Conservation (phyloP, 2,888 invertebrate species). For the Aphelenchoides bicaudatus region DNA sequence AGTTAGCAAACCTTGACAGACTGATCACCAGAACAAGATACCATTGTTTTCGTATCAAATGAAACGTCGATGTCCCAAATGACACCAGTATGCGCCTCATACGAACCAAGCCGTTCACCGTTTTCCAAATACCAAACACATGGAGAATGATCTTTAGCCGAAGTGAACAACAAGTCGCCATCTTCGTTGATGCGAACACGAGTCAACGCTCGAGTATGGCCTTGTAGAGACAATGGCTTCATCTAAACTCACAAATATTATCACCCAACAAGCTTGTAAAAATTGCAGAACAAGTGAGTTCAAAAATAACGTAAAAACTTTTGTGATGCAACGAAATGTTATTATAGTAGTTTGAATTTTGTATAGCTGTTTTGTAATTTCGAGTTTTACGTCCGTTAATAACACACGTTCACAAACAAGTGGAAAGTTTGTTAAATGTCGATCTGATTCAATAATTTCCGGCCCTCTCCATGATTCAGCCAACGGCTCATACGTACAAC, state of each 20-base stretch:
- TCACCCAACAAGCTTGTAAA: too few species aligned
- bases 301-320: neutral
- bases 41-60: slow-evolving; percentile 82
- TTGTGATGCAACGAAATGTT: neutral
- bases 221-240: slow-evolving; percentile 97
- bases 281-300: neutral
- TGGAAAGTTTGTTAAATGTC: too few species aligned
- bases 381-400: too few species aligned
- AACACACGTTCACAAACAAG: too few species aligned
- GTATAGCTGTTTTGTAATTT: too few species aligned
- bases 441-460: too few species aligned
- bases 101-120: slow-evolving; percentile 80
- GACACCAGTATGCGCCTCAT: slow-evolving; percentile 83
- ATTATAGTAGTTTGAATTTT: neutral
- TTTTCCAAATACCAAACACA: slow-evolving; percentile 98
- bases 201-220: slow-evolving; percentile 97
- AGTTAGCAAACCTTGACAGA: slow-evolving; percentile 67
- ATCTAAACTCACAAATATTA: too few species aligned
- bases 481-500: too few species aligned
- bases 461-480: too few species aligned
- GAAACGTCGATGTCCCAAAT: slow-evolving; percentile 97
- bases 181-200: slow-evolving; percentile 96
- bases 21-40: slow-evolving; percentile 92
- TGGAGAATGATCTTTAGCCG: slow-evolving; percentile 81
- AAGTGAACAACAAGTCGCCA: slow-evolving; percentile 91